Percentiles rank a stretch among this genome's conserved stretches.
These are phyloP conservation scores for Cardiocondyla obscurior DNA, from an alignment of 1,140 invertebrate genomes.

Conservation along the genomic window DNA sequence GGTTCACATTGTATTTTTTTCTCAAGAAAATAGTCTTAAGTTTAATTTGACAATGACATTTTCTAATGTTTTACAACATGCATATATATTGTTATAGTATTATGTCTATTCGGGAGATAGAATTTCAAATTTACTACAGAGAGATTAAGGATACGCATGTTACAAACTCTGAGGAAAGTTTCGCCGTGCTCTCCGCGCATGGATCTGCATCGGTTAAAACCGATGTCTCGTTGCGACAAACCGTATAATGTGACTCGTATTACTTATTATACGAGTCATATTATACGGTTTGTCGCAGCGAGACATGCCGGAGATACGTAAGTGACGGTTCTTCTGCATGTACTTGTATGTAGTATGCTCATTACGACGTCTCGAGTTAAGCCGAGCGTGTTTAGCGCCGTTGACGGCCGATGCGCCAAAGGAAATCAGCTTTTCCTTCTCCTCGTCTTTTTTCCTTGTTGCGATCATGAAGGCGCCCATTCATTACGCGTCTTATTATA, in stretches of 20 bases:
- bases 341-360: constrained; percentile 62
- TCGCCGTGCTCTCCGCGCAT: not conserved
- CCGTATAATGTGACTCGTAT: constrained; percentile 12
- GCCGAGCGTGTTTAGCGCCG: constrained; percentile 54
- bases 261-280: constrained; percentile 28
- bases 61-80: not conserved
- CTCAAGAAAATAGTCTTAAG: too few species aligned
- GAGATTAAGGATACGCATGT: constrained; percentile 25
- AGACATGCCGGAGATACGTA: constrained; percentile 63
- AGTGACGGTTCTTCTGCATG: constrained; percentile 61
- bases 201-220: constrained; percentile 10
- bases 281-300: constrained; percentile 69
- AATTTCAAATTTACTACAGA: not conserved
- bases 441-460: constrained; percentile 8
- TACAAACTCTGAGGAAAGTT: constrained; percentile 21
- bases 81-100: not conserved
- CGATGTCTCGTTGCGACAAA: not conserved
- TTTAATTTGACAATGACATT: not conserved
- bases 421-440: constrained; percentile 58
- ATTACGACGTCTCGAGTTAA: constrained; percentile 69
- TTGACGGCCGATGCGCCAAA: constrained; percentile 66
- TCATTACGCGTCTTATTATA: constrained; percentile 67
- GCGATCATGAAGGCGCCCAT: constrained; percentile 65
- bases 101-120: not conserved
- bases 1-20: too few species aligned